Base-by-base conservation (phyloP, 2,113 vertebrate species). In the Campylomormyrus numenius region DNA sequence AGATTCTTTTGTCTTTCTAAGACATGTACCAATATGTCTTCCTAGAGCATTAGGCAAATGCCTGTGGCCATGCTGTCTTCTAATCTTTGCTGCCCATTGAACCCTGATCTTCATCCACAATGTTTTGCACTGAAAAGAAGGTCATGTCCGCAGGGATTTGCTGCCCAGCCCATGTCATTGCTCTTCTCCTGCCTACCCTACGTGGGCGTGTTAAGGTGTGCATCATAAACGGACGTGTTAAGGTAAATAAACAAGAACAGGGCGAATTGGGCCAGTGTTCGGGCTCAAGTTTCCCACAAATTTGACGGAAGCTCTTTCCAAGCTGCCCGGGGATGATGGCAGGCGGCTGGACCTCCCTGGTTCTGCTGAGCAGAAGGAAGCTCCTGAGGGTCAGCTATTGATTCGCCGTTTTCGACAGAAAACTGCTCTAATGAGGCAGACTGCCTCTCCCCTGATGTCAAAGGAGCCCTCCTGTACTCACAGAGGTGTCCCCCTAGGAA, bases 341-440 rank as follows among this genome's bases (percentile, higher is more conserved):
- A 53, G 48, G 50, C 3, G 2, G 5, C 27, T 31, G 49, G 7
- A 52, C 21, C 49, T 83, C 9, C 77, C 1, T 5, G 52, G 77
- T 58, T 56, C 50, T 70, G 15, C 27, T 70, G 17, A 21, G 74
- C 52, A 35, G 39, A 27, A 6, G n/a, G 85, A 15, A 31, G 10
- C 74, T 45, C 39, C 84, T 66, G 62, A 48, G 48, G 90, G 86
- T 90, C 90, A 90, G 70, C n/a, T 58, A 90, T 80, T 31, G 90
- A 88, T 80, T 88, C 11, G 6, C 58, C 87, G 56, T 87, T 90
- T 70, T 90, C 85, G 42, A 15, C 31, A 56, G 49, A 83, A 87
- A 87, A 53, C 45, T 24, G 46, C 11, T 17, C 62, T 90, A 88
- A 90, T 80, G 70, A 87, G 85, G 85, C 11, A 45, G 10, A 6